These are phyloP conservation scores for Macrocentrus cingulum DNA, from an alignment of 1,140 invertebrate species.

Conservation along the genomic window DNA sequence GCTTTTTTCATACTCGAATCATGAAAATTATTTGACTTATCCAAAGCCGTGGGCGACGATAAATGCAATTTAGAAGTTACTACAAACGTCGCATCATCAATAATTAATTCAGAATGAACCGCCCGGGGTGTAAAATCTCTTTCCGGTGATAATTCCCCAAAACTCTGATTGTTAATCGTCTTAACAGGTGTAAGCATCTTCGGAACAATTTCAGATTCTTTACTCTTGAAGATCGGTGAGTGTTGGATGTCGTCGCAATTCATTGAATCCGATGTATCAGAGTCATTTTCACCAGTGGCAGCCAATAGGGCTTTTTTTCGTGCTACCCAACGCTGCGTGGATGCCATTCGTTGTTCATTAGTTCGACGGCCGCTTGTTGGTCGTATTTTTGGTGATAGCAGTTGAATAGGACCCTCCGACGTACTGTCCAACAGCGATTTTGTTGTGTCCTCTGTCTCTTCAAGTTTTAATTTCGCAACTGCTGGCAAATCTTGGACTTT, in stretches of 20 bases:
- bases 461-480: no score
- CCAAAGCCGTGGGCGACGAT: conserved; percentile 28
- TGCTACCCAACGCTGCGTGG: conserved; percentile 52
- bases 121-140: conserved; percentile 13
- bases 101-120: conserved; percentile 42
- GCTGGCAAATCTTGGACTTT: no score
- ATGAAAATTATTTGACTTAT: conserved; percentile 19
- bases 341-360: conserved; percentile 46
- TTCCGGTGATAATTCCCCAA: conserved; percentile 1
- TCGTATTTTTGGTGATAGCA: conserved; percentile 17
- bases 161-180: conserved; percentile 31
- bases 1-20: conserved; percentile 19
- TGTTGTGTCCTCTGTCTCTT: neutral
- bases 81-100: conserved; percentile 48
- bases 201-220: conserved; percentile 40
- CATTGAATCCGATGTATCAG: conserved; percentile 52
- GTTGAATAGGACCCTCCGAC: conserved; percentile 16
- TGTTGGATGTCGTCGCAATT: conserved; percentile 43
- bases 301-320: conserved; percentile 51
- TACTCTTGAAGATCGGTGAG: conserved; percentile 52
- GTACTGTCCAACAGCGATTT: conserved; percentile 14
- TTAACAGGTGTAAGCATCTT: conserved; percentile 33
- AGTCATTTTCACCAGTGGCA: conserved; percentile 45
- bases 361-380: conserved; percentile 29
- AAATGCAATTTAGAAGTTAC: conserved; percentile 48